These are phyloP conservation scores for Sander vitreus DNA, from an alignment of 2,113 vertebrate genomes.

Conservation along the genomic window DNA sequence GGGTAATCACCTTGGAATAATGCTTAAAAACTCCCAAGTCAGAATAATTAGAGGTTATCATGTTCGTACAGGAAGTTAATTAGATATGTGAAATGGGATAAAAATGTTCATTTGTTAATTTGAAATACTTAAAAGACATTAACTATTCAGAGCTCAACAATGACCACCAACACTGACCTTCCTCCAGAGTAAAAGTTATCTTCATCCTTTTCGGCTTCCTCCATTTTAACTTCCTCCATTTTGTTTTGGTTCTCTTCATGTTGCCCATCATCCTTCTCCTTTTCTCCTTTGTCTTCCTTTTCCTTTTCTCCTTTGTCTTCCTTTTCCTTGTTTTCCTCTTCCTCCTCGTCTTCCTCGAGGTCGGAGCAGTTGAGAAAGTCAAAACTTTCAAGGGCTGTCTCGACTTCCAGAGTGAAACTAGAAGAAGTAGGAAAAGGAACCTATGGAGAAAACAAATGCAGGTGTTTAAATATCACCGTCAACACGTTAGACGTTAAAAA, in stretches of 20 bases:
- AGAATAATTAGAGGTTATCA: not conserved
- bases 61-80: not conserved
- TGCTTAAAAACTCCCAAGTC: not conserved
- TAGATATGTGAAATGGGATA: not conserved
- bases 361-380: conserved; percentile 96
- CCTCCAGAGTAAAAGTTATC: conserved; percentile 59
- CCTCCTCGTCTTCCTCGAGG: conserved; percentile 87
- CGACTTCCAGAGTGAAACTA: conserved; percentile 93
- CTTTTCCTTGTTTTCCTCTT: conserved; percentile 60
- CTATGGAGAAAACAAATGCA: conserved; percentile 67
- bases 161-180: conserved; percentile 65
- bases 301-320: conserved; percentile 38
- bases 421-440: conserved; percentile 89
- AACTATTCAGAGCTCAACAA: not conserved
- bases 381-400: conserved; percentile 95
- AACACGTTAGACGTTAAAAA: not conserved
- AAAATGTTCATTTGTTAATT: not conserved
- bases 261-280: not conserved
- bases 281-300: conserved; percentile 26
- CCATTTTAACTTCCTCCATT: conserved; percentile 28
- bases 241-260: conserved; percentile 48
- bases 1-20: not conserved
- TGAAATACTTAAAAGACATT: not conserved
- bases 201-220: conserved; percentile 45
- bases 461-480: not conserved